Evolutionary conservation across 2,113 vertebrate species (phyloP).

Genomic region (Gobio gobio): DNA sequence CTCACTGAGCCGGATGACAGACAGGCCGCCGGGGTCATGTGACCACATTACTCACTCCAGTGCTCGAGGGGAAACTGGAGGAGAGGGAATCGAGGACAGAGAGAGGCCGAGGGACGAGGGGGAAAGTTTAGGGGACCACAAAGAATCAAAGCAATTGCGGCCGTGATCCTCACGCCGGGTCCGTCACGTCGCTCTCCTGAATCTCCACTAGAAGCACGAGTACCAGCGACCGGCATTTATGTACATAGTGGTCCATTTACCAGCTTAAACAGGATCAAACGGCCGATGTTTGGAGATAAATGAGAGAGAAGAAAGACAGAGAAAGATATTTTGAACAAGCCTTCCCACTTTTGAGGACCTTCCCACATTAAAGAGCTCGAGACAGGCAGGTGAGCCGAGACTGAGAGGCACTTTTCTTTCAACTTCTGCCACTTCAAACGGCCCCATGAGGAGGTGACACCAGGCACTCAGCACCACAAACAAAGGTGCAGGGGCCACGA

Average conservation of each 20-base stretch:
- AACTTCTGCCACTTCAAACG: conserved; percentile 75
- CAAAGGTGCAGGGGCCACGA: conserved; percentile 67
- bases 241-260: not conserved
- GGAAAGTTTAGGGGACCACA: not conserved
- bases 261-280: conserved; percentile 13
- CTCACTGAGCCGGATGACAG: conserved; percentile 77
- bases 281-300: conserved; percentile 11
- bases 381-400: conserved; percentile 70
- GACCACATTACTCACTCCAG: conserved; percentile 73
- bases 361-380: conserved; percentile 74
- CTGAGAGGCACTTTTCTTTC: conserved; percentile 68
- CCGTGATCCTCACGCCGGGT: not conserved
- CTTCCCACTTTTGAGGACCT: conserved; percentile 35
- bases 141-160: conserved; percentile 1
- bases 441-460: conserved; percentile 68
- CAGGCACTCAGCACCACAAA: conserved; percentile 67
- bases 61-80: conserved; percentile 49
- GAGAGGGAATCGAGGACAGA: conserved; percentile 45
- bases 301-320: conserved; percentile 37
- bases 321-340: conserved; percentile 50
- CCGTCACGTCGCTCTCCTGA: not conserved
- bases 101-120: not conserved
- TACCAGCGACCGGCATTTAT: not conserved
- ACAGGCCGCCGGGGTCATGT: conserved; percentile 73
- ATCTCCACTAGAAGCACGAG: not conserved